These are phyloP conservation scores for Polyommatus icarus DNA, from an alignment of 2,888 invertebrate genomes.

Conservation along the genomic window DNA sequence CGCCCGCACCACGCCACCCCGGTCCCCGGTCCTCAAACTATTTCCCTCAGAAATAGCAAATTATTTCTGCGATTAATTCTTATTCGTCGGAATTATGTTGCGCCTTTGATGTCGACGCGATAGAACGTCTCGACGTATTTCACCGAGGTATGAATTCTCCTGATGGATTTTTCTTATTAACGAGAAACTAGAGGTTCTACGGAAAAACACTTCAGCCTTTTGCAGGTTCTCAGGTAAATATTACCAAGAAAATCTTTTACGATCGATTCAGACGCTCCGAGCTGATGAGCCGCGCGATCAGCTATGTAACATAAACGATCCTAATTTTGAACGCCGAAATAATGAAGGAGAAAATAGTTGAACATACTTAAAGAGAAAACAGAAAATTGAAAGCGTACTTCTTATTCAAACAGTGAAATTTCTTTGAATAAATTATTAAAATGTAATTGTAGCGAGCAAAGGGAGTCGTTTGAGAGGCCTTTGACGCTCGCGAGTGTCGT, in stretches of 20 bases:
- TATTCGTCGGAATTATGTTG: not conserved
- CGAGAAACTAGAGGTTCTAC: not conserved
- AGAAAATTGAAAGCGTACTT: not conserved
- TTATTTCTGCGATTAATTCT: not conserved
- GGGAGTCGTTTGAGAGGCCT: not conserved
- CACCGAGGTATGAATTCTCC: not conserved
- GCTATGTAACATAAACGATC: not conserved
- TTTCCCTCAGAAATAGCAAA: not conserved
- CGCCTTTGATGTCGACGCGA: not conserved
- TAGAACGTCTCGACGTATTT: not conserved
- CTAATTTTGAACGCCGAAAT: not conserved
- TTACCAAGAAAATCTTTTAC: not conserved
- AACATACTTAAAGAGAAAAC: not conserved
- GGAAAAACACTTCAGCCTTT: not conserved
- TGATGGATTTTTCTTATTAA: not conserved
- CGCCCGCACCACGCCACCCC: not conserved
- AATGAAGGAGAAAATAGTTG: not conserved
- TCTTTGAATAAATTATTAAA: slow-evolving; percentile 6
- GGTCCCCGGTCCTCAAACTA: not conserved
- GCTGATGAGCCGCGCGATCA: not conserved
- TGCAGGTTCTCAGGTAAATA: not conserved
- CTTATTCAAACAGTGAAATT: not conserved
- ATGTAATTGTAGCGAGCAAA: slow-evolving; percentile 12
- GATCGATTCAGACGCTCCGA: not conserved
- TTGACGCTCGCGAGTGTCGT: not conserved